Evolutionary conservation across 2,797 vertebrate species (phyloP).

Genomic region (Lepus oiostolus): DNA sequence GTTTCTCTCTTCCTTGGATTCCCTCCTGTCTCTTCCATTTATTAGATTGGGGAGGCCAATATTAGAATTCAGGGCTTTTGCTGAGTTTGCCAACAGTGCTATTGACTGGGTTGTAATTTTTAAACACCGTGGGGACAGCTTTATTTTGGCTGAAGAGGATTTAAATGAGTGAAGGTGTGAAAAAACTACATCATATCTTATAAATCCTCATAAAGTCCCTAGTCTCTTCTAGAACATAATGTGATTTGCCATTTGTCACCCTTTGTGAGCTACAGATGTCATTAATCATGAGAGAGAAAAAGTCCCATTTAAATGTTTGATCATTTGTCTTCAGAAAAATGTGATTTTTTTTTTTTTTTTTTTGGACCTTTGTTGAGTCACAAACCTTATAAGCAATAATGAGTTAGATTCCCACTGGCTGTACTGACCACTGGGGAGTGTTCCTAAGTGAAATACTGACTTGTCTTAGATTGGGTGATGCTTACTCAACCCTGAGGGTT

Average conservation of each 20-base stretch:
- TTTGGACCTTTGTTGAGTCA: not conserved
- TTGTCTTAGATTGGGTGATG: constrained; percentile 46
- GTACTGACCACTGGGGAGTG: constrained; percentile 16
- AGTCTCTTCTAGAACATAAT: constrained; percentile 60
- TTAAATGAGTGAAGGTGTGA: constrained; percentile 67
- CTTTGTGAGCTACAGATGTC: constrained; percentile 60
- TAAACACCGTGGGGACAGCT: constrained; percentile 53
- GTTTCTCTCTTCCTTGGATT: not conserved
- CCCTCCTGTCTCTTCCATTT: not conserved
- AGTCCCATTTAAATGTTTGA: constrained; percentile 74
- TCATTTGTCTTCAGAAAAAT: constrained; percentile 77
- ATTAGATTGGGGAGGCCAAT: not conserved
- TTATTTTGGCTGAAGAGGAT: constrained; percentile 71
- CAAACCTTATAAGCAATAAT: constrained; percentile 59
- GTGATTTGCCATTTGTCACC: constrained; percentile 68
- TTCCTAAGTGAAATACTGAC: constrained; percentile 67
- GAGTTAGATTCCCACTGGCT: constrained; percentile 54
- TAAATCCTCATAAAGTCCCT: constrained; percentile 59
- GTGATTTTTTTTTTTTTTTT: constrained; percentile 70
- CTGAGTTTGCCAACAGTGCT: constrained; percentile 57
- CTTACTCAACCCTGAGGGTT: not conserved
- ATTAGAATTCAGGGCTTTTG: constrained; percentile 47
- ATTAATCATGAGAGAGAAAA: constrained; percentile 75
- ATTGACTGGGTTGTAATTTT: constrained; percentile 73
- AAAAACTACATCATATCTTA: constrained; percentile 52